phyloP scores from a whole-genome alignment of 2,888 invertebrate genomes.

The Acleris cristana region DNA sequence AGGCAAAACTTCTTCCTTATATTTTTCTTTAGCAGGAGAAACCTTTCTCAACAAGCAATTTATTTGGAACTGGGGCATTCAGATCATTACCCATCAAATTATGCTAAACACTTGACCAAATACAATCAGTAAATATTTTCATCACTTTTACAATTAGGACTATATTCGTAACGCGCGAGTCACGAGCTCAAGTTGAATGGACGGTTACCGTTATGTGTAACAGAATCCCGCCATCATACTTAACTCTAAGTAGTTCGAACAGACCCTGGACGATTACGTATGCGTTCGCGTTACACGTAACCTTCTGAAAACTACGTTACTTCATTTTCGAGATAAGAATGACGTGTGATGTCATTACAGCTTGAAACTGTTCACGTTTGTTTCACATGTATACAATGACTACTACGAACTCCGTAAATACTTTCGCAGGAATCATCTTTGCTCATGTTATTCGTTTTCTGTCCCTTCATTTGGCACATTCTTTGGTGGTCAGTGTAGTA shows the following conservation, averaged over 20 bases:
- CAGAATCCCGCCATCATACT: constrained; percentile 11
- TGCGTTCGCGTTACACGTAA: constrained; percentile 4
- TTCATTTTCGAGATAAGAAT: constrained; percentile 8
- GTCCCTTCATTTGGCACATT: too few species aligned
- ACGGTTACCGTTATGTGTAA: constrained; percentile 28
- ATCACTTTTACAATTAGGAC: constrained; percentile 23
- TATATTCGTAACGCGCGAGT: constrained; percentile 3
- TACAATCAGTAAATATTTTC: constrained; percentile 12
- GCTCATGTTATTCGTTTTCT: too few species aligned
- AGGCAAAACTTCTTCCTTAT: too few species aligned
- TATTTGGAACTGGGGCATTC: constrained; percentile 21
- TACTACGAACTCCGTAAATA: neutral
- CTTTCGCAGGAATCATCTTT: too few species aligned
- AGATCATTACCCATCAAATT: constrained; percentile 19
- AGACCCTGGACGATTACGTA: constrained; percentile 2
- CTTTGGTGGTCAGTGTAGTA: too few species aligned
- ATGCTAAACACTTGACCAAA: constrained; percentile 15
- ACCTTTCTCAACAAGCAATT: constrained; percentile 2
- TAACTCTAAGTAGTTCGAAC: constrained; percentile 1
- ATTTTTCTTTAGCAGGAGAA: neutral
- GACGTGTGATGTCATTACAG: constrained; percentile 8
- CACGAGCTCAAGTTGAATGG: constrained; percentile 22
- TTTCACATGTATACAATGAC: neutral
- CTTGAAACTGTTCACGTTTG: neutral
- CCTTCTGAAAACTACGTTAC: constrained; percentile 14